Evolutionary conservation across 2,797 vertebrate genomes (phyloP).

Genomic region (Hippocampus kuda): DNA sequence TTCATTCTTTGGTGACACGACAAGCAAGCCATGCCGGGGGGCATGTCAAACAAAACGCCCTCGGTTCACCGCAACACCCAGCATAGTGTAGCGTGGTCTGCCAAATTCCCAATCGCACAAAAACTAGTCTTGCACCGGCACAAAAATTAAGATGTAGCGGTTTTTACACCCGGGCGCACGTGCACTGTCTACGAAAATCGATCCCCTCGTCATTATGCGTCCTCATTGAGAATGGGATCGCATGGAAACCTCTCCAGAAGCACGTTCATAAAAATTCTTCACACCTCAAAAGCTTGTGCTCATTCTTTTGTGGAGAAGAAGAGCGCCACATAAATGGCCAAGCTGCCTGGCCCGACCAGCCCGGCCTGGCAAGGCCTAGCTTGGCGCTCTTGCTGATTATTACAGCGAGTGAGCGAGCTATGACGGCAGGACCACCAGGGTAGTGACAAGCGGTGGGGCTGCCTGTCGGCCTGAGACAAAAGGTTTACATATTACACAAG

Average conservation of each 20-base stretch:
- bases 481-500: constrained; percentile 99
- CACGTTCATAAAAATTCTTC: constrained; percentile 43
- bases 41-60: no score
- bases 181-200: no score
- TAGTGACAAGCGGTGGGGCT: constrained; percentile 88
- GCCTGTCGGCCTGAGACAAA: constrained; percentile 83
- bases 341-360: constrained; percentile 50
- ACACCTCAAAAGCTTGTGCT: constrained; percentile 45
- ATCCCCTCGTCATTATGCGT: no score
- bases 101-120: no score
- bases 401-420: constrained; percentile 66
- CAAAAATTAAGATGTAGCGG: no score
- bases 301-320: constrained; percentile 54
- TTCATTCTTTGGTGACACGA: background rate
- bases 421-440: constrained; percentile 92
- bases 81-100: no score
- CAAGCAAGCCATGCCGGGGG: no score
- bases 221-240: no score
- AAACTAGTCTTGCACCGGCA: no score
- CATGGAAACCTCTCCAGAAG: constrained; percentile 2
- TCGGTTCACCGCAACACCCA: no score
- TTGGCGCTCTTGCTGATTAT: constrained; percentile 24
- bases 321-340: constrained; percentile 41
- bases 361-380: constrained; percentile 52
- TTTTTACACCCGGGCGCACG: no score